Conservation (phyloP, 2,113 vertebrate genomes). For the Nibea albiflora region DNA sequence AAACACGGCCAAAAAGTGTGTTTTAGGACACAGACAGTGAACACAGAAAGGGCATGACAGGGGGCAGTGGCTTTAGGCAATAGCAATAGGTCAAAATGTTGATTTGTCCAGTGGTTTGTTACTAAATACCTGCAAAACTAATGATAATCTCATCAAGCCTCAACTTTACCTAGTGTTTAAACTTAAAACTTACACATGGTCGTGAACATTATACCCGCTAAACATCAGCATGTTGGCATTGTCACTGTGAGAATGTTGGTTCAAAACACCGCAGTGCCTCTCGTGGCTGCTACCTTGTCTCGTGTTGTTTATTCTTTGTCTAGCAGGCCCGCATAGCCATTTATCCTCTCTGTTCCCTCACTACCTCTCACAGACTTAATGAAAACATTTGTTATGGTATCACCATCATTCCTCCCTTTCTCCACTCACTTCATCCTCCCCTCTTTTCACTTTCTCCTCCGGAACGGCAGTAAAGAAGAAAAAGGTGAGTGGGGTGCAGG, state of each 20-base stretch:
- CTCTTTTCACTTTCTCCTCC: conserved; percentile 18
- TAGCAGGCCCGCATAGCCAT: neutral
- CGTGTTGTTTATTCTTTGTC: conserved; percentile 2
- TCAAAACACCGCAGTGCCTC: neutral
- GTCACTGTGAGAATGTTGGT: neutral
- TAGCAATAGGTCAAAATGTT: neutral
- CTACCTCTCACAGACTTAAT: conserved; percentile 3
- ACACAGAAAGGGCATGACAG: too few relatives aligned
- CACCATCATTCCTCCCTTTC: neutral
- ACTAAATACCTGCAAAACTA: neutral
- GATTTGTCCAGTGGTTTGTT: neutral
- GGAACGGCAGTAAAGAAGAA: conserved; percentile 11
- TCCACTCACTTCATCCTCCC: conserved; percentile 16
- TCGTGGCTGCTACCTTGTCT: neutral
- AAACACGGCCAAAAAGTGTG: neutral
- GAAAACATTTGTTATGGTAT: conserved; percentile 33
- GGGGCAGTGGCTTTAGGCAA: too few relatives aligned
- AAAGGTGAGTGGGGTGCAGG: neutral
- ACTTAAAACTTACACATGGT: neutral
- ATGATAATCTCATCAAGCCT: neutral
- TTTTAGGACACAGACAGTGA: neutral
- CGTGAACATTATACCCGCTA: neutral
- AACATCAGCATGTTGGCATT: neutral
- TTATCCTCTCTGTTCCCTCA: conserved; percentile 1
- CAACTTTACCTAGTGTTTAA: neutral